Evolutionary conservation across 2,113 vertebrate species (phyloP), one percentile per base, ranked within the genome.

Genomic region (Myotis yumanensis): DNA sequence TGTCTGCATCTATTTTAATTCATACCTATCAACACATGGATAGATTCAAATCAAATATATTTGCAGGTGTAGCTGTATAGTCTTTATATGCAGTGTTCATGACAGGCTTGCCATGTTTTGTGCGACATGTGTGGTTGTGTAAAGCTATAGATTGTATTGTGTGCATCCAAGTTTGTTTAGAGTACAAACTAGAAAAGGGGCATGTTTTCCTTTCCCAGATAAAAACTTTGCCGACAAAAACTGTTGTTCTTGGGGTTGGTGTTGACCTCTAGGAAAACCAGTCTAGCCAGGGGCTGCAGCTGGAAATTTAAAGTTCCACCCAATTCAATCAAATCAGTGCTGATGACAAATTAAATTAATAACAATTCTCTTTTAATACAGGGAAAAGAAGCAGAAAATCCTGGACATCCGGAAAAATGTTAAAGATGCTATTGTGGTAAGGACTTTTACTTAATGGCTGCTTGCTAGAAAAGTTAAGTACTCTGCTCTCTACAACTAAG

Each of bases 331-430:
- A 94, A 86, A 79, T 97, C 90, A 84, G 54, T 72, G 89, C 91
- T 52, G 73, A 87, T 46, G 15, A 91, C 52, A 30, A 94, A 72
- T 93, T 89, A 88, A 93, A 66, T 94, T 89, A 89, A 95, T 96
- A 86, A 82, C 95, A 46, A 75, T 97, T 98, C 79, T 97, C 97
- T 98, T 98, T 98, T 97, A 95, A 98, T 83, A 87, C 98, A 99
- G 99, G 98, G 99, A 99, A 98, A 99, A 99, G 99, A 99, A 99
- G 98, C 99, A 99, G 99, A 99, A 99, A 99, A 99, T 99, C 97
- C 99, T 99, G 98, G 99, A 99, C 98, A 99, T 99, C 98, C 99
- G 99, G 98, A 99, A 99, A 99, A 99, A 99, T 97, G 99, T 99
- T 98, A 99, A 99, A 99, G 99, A 99, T 98, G 99, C 99, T 90